Percentiles rank a stretch among this genome's conserved stretches.
phyloP scores from a whole-genome alignment of 2,888 invertebrate genomes.

The Eristalis intricaria region DNA sequence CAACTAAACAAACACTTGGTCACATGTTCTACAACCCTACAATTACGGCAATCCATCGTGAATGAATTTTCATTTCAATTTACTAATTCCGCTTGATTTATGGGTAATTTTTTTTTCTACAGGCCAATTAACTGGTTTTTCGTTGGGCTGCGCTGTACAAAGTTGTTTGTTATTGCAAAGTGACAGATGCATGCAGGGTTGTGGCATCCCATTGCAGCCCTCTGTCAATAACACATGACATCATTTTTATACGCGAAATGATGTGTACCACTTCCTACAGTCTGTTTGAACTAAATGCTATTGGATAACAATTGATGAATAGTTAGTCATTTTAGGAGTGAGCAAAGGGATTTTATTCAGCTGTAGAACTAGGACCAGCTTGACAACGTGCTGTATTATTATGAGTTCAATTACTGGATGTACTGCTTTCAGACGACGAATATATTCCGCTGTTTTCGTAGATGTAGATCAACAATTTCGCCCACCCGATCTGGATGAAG shows the following conservation, averaged over 20 bases:
- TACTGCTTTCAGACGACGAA: too few species aligned
- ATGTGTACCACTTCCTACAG: background rate
- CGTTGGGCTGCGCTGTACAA: background rate
- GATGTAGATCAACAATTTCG: too few species aligned
- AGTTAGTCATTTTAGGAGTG: too few species aligned
- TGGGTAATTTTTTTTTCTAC: conserved; percentile 15
- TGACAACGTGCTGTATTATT: too few species aligned
- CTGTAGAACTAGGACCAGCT: too few species aligned
- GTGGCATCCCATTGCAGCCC: conserved; percentile 15
- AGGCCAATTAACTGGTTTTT: conserved; percentile 22
- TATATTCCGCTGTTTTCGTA: too few species aligned
- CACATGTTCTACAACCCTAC: background rate
- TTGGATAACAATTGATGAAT: too few species aligned
- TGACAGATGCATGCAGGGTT: background rate
- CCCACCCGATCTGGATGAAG: too few species aligned
- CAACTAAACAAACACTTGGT: background rate
- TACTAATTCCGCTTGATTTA: background rate
- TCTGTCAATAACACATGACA: conserved; percentile 23
- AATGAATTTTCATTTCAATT: conserved; percentile 6
- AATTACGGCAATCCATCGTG: background rate
- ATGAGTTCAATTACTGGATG: too few species aligned
- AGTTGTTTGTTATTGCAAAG: background rate
- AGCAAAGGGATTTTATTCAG: too few species aligned
- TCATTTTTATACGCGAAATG: background rate
- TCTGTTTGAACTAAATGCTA: background rate